Evolutionary conservation across 2,888 invertebrate species (phyloP), one percentile per base, ranked within the genome.

Genomic region (Catocala fraxini): DNA sequence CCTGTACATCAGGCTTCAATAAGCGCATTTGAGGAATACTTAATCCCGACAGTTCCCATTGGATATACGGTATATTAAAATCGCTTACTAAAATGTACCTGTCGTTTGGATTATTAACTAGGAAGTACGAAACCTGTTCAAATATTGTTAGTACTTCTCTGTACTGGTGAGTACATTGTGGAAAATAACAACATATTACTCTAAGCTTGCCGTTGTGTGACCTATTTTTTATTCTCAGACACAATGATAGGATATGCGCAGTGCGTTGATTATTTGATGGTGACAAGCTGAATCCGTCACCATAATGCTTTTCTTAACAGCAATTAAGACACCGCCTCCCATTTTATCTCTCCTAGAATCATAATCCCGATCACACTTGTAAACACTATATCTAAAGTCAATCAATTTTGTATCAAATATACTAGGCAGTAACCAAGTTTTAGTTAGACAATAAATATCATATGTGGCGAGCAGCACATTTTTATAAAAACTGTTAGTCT

Each of bases 261-360:
- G 54, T 53, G 9, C 39, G 3, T 15, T 3, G 13, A 47, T 39
- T 13, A 53, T 41, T 52, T 9, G 59, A 59, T 41, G 41, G 25
- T 9, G 33, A 4, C 12, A 15, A 41, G 13, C 6, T 42, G 9
- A 53, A 6, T 53, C n/a, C n/a, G 11, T 12, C 6, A 59, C 41
- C 7, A n/a, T 13, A 12, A 59, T 47, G 11, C 51, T 51, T 10
- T 58, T 51, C 12, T 12, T 58, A 6, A 46, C 15, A 4, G 58
- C 58, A 46, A 59, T 59, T 11, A 59, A 39, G 9, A 59, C 59
- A 4, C 59, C 59, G 7, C 59, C 59, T n/a, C 59, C 59, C 59
- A 48, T 52, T 7, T 13, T 12, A 47, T 59, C 59, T 1, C 33
- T n/a, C 39, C 59, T 59, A 6, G 53, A 52, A 4, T 12, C 10